Conservation (phyloP, 2,888 invertebrate genomes). For the Xanthia icteritia region DNA sequence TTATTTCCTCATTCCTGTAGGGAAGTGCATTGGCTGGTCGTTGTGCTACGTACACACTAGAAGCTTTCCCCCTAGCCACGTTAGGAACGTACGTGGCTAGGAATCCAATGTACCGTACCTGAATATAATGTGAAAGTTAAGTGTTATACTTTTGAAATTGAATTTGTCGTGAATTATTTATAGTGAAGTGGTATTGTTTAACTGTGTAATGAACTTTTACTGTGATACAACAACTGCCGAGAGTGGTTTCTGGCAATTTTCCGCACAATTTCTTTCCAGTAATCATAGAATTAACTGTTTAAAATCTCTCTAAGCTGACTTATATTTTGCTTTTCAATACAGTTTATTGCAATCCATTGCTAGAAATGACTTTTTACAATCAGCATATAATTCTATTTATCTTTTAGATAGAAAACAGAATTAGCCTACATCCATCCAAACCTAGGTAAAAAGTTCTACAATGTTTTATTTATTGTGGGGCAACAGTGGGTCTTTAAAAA, state of each 20-base stretch:
- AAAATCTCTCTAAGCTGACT: too few species aligned
- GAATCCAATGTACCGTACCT: slow-evolving; percentile 46
- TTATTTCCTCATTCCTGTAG: slow-evolving; percentile 65
- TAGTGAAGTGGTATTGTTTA: neutral
- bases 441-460: too few species aligned
- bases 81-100: slow-evolving; percentile 49
- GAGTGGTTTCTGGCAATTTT: neutral
- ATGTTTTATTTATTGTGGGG: too few species aligned
- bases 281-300: too few species aligned
- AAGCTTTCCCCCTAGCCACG: slow-evolving; percentile 29
- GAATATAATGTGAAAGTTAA: slow-evolving; percentile 40
- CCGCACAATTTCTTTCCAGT: too few species aligned
- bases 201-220: neutral
- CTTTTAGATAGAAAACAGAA: too few species aligned
- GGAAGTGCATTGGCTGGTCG: slow-evolving; percentile 49
- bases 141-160: slow-evolving; percentile 35
- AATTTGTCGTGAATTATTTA: slow-evolving; percentile 38
- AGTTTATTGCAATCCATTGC: neutral
- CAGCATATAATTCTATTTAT: neutral
- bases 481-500: too few species aligned
- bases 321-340: too few species aligned
- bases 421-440: too few species aligned
- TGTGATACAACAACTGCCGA: too few species aligned
- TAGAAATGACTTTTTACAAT: neutral
- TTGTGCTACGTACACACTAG: slow-evolving; percentile 44